Percentiles rank a stretch among this genome's conserved stretches.
phyloP scores from a whole-genome alignment of 2,888 invertebrate species.

The Ctenicera cuprea region DNA sequence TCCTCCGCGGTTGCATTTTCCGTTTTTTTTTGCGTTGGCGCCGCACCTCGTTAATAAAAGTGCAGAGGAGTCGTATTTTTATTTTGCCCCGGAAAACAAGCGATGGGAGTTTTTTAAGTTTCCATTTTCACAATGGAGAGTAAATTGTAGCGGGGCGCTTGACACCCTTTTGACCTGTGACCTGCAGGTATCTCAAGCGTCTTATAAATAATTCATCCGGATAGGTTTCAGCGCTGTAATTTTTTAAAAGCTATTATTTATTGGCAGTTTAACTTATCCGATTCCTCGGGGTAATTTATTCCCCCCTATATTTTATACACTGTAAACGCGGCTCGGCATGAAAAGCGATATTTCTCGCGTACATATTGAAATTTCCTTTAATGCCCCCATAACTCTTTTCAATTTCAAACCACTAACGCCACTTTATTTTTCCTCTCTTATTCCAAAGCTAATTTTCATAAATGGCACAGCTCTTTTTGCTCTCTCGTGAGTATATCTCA shows the following conservation, averaged over 20 bases:
- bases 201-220: conserved; percentile 63
- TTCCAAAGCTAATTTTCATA: conserved; percentile 49
- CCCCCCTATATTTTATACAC: conserved; percentile 67
- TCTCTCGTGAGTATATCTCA: neutral
- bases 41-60: conserved; percentile 10
- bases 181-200: conserved; percentile 41
- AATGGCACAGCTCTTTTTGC: conserved; percentile 3
- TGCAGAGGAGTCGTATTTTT: conserved; percentile 1
- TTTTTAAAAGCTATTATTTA: conserved; percentile 68
- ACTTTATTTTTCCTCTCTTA: conserved; percentile 57
- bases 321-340: conserved; percentile 67
- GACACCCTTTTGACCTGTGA: conserved; percentile 45
- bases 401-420: conserved; percentile 56
- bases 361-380: conserved; percentile 70
- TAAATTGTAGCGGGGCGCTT: conserved; percentile 15
- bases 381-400: conserved; percentile 67
- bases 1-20: conserved; percentile 3
- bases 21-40: neutral
- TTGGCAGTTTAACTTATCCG: conserved; percentile 68
- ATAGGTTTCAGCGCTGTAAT: conserved; percentile 63
- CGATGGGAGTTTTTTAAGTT: conserved; percentile 9
- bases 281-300: conserved; percentile 68
- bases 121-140: conserved; percentile 11
- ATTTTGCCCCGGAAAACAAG: neutral
- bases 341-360: conserved; percentile 67